These are phyloP conservation scores for Porites lutea DNA, from an alignment of 64 coral and sea anemone species.

Conservation along the genomic window DNA sequence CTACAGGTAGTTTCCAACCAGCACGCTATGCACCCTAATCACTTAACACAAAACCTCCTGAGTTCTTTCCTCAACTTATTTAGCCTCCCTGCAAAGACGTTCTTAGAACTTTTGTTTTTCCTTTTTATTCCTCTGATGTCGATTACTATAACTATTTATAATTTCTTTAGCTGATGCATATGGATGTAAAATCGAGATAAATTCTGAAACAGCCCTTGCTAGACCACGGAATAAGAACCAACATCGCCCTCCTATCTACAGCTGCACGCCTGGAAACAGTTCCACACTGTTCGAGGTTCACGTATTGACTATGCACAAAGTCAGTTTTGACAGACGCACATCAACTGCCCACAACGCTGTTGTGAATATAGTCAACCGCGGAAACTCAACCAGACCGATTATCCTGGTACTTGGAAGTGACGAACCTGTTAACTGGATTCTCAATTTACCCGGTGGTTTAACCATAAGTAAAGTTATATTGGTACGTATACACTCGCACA, in stretches of 20 bases:
- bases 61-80: too few relatives aligned
- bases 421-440: constrained; percentile 15
- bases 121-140: not conserved
- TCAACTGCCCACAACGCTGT: not conserved
- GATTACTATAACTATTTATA: not conserved
- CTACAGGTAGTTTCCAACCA: too few relatives aligned
- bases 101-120: too few relatives aligned
- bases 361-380: not conserved
- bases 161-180: not conserved
- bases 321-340: not conserved
- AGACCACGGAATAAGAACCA: not conserved
- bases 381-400: constrained; percentile 6
- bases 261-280: not conserved
- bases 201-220: not conserved
- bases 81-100: too few relatives aligned
- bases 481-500: constrained; percentile 4
- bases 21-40: too few relatives aligned
- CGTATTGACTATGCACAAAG: constrained; percentile 33
- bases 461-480: constrained; percentile 19
- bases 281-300: constrained; percentile 29
- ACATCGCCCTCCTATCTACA: not conserved
- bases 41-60: too few relatives aligned
- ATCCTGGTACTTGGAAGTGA: constrained; percentile 23
- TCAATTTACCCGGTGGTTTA: not conserved
- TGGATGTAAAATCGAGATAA: not conserved